Evolutionary conservation across 2,888 invertebrate species (phyloP).

Genomic region (Drosophila sordidapex): DNA sequence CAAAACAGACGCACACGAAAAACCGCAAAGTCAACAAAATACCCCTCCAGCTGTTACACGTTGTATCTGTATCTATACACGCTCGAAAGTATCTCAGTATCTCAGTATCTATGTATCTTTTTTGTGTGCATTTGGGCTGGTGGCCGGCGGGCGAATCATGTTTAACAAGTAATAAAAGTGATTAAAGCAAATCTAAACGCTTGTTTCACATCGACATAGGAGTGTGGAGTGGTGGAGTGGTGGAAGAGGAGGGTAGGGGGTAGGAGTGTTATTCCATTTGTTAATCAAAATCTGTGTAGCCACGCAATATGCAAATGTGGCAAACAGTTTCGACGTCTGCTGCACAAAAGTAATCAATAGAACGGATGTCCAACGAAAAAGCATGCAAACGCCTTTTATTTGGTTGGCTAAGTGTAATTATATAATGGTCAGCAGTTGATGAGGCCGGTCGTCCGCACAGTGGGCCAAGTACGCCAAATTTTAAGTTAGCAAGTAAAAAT

Average conservation of each 20-base stretch:
- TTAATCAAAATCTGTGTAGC: constrained; percentile 61
- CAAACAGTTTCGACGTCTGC: constrained; percentile 19
- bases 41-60: constrained; percentile 14
- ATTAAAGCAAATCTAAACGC: constrained; percentile 72
- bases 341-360: constrained; percentile 65
- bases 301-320: constrained; percentile 62
- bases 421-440: constrained; percentile 57
- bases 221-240: no score
- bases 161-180: constrained; percentile 75
- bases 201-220: constrained; percentile 39
- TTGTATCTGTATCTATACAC: constrained; percentile 11
- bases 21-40: constrained; percentile 71
- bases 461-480: constrained; percentile 28
- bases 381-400: constrained; percentile 47
- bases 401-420: constrained; percentile 61
- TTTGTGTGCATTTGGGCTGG: constrained; percentile 33
- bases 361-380: constrained; percentile 50
- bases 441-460: constrained; percentile 1
- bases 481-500: neutral
- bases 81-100: constrained; percentile 8
- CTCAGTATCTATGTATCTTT: constrained; percentile 20
- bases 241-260: fast-evolving
- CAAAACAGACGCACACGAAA: constrained; percentile 23
- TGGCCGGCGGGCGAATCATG: constrained; percentile 60
- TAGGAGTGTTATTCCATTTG: constrained; percentile 50